Base-by-base conservation (phyloP, 2,888 invertebrate genomes). In the Melieria omissa region DNA sequence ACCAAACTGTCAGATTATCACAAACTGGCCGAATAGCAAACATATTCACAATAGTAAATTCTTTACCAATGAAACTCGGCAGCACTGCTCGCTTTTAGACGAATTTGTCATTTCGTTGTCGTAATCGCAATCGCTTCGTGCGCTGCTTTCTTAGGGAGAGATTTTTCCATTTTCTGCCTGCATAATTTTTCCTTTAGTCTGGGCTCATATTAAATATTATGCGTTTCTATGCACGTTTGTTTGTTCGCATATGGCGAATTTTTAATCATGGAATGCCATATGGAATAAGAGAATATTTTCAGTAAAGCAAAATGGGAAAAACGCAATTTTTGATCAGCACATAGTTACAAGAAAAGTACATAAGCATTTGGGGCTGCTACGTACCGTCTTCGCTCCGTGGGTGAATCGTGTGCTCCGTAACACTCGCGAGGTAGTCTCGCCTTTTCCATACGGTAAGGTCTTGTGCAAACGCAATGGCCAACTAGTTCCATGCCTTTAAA, bases 71-170 rank as follows among this genome's bases (percentile, higher is more conserved):
- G 65, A 71, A 6, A 57, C 16, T 12, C 29, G 6, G 41, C 16
- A 29, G 16, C 10, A 4, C 57, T 57, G 14, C 57, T 6, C 7
- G 9, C 9, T 5, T 4, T 29, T 7, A 29, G 4, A 29, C 5
- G 4, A 10, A 29, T 41, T 58, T 60, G 46, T 64, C 60, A 72
- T 74, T 76, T 77, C 72, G 77, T 77, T 77, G 77, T 77, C 76
- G 76, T 77, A 78, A 78, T 77, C 67, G 52, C 60, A 67, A 49
- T 67, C 68, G 55, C 69, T 73, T 57, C 54, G 65, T 55, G 66
- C 67, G 63, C 45, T 65, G 54, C 66, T 72, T 29, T 29, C 29
- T 29, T 58, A 66, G 65, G 66, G 57, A 65, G 16, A 65, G 58
- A 70, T 72, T 65, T 72, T 70, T 67, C 55, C 57, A 62, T 54